A percentile compares a stretch with the other conserved stretches of the same genome.
phyloP scores from a whole-genome alignment of 2,113 vertebrate genomes.

The Sorex fumeus region DNA sequence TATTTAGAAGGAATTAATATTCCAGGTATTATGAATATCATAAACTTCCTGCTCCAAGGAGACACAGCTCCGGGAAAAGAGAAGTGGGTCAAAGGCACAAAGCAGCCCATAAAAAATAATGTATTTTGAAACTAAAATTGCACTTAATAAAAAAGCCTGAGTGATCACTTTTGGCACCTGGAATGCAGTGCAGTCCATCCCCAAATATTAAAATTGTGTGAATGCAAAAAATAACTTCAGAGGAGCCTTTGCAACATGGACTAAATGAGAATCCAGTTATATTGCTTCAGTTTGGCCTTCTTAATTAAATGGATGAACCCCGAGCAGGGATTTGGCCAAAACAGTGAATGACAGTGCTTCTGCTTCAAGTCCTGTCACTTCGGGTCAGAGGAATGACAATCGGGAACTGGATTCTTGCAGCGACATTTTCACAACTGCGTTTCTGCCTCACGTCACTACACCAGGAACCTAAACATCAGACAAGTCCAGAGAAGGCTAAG shows the following conservation, averaged over 20 bases:
- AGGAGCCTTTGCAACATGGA: neutral
- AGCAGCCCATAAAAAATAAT: conserved; percentile 70
- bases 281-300: neutral
- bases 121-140: conserved; percentile 76
- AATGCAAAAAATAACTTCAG: conserved; percentile 65
- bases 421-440: neutral
- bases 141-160: conserved; percentile 65
- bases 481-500: neutral
- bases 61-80: conserved; percentile 30
- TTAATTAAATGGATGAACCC: neutral
- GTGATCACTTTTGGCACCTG: conserved; percentile 66
- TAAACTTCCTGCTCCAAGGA: conserved; percentile 50
- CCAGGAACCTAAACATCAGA: conserved; percentile 26
- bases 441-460: conserved; percentile 30
- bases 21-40: conserved; percentile 44
- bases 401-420: neutral
- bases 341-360: neutral
- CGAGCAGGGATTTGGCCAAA: neutral
- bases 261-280: conserved; percentile 44
- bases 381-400: neutral
- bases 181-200: conserved; percentile 65
- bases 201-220: conserved; percentile 69
- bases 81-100: conserved; percentile 75
- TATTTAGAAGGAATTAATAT: conserved; percentile 53
- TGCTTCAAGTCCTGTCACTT: neutral